Conservation (phyloP, 2,113 vertebrate genomes). For the Caranx melampygus region DNA sequence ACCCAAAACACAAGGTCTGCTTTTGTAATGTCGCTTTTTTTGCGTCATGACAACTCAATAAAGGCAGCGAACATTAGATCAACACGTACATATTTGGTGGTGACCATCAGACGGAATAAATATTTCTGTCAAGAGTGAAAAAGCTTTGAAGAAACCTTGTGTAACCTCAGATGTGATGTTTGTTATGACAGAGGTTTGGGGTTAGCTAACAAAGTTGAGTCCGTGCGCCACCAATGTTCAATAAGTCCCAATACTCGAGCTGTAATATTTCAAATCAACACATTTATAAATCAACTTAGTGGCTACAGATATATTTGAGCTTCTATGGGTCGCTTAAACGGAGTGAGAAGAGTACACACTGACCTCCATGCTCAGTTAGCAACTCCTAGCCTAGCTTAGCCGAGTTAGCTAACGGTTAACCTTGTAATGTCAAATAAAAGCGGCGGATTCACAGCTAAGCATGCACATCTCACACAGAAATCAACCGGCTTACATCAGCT, state of each 20-base stretch:
- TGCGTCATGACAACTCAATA: neutral
- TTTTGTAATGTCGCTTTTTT: neutral
- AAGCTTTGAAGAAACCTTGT: neutral
- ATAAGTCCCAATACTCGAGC: neutral
- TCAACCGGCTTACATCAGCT: accelerated
- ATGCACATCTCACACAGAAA: neutral
- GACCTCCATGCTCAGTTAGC: conserved; percentile 57
- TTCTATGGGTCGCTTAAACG: accelerated
- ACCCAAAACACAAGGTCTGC: neutral
- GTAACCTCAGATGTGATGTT: conserved; percentile 29
- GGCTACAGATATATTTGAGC: accelerated
- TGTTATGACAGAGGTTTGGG: conserved; percentile 46
- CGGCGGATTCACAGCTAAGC: neutral
- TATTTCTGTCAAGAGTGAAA: neutral
- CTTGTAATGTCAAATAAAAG: conserved; percentile 61
- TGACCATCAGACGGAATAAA: no score
- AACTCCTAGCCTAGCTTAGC: conserved; percentile 30
- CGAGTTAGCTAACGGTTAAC: conserved; percentile 59
- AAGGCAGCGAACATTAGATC: neutral
- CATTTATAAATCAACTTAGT: accelerated
- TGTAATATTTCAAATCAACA: neutral
- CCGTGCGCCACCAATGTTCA: no score
- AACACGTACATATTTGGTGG: neutral
- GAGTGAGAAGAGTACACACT: conserved; percentile 12
- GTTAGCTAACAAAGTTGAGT: conserved; percentile 41